phyloP scores from a whole-genome alignment of 2,888 invertebrate species.

The Conomelus anceps region DNA sequence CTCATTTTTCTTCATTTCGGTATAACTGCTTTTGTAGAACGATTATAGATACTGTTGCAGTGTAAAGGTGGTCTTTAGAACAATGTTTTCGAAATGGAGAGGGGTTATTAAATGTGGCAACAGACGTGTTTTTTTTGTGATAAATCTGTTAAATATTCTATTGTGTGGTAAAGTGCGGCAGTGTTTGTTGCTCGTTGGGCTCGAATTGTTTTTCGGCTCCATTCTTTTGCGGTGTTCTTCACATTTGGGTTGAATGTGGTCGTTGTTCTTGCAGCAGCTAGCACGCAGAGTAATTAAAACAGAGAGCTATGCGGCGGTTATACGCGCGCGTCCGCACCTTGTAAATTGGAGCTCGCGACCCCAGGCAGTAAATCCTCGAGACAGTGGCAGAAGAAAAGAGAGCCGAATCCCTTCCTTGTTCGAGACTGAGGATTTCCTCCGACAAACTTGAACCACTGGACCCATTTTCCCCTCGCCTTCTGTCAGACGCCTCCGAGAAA shows the following conservation, averaged over 20 bases:
- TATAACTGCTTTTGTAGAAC: not conserved
- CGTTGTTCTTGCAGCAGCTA: not conserved
- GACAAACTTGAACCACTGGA: not conserved
- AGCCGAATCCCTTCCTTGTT: not conserved
- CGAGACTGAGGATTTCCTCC: not conserved
- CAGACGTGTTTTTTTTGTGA: too few relatives aligned
- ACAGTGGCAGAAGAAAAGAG: not conserved
- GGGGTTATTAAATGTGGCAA: not conserved
- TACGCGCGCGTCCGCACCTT: not conserved
- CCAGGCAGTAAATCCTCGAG: not conserved
- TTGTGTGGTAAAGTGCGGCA: not conserved
- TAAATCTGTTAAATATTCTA: not conserved
- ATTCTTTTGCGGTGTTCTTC: not conserved
- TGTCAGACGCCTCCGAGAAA: not conserved
- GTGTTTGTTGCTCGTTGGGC: not conserved
- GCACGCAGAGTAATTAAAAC: not conserved
- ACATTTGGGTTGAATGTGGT: not conserved
- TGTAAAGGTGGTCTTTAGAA: not conserved
- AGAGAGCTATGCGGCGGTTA: not conserved
- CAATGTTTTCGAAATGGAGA: not conserved
- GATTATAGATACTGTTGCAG: not conserved
- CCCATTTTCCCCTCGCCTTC: too few relatives aligned
- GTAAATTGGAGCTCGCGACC: not conserved
- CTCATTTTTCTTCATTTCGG: not conserved
- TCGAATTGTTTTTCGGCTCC: not conserved